Conservation (phyloP, 2,888 invertebrate species). For the Mechanitis messenoides region DNA sequence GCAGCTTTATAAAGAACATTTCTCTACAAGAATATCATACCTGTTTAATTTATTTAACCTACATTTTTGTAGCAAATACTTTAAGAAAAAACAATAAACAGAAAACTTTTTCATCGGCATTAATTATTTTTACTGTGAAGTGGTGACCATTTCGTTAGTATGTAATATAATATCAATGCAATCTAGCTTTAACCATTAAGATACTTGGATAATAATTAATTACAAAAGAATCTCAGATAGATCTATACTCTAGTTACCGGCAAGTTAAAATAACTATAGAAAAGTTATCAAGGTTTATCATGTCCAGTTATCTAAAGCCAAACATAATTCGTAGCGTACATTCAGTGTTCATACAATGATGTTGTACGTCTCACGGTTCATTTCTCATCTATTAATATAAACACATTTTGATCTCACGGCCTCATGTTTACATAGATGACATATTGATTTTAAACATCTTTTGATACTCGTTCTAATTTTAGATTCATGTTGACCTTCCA, state of each 20-base stretch:
- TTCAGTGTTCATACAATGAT: slow-evolving; percentile 23
- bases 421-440: slow-evolving; percentile 40
- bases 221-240: neutral
- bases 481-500: neutral
- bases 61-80: neutral
- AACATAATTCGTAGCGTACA: slow-evolving; percentile 8
- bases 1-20: neutral
- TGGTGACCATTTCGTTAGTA: no score
- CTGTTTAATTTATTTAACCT: neutral
- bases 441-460: slow-evolving; percentile 23
- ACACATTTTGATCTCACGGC: slow-evolving; percentile 33
- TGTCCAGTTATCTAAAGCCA: neutral
- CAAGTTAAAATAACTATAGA: neutral
- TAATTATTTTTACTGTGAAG: no score
- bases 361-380: slow-evolving; percentile 45
- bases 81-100: neutral
- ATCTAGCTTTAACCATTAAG: no score
- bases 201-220: no score
- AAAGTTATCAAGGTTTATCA: neutral
- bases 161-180: no score
- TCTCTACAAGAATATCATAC: neutral
- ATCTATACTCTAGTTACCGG: neutral
- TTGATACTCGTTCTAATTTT: neutral
- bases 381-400: slow-evolving; percentile 51
- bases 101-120: no score